Base-by-base conservation (phyloP, 2,797 vertebrate species). In the Heliangelus exortis region DNA sequence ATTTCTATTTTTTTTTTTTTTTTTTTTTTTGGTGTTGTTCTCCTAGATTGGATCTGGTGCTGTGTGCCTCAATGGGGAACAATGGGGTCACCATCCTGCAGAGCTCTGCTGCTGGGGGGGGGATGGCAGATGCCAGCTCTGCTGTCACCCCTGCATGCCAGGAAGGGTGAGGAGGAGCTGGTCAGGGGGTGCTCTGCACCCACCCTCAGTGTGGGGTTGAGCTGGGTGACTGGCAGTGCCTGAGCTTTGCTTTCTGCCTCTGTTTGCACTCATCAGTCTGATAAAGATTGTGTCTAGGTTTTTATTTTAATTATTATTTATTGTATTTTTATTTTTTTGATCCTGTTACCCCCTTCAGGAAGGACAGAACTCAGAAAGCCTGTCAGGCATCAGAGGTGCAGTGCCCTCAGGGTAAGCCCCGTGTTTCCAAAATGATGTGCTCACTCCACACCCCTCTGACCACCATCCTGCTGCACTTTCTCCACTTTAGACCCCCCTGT, bases 391-490 rank as follows among this genome's bases (percentile, higher is more conserved):
- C 26, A 18, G 9, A 2, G 7, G 2, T 10, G 11, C 57, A 39
- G 53, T 71, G 13, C 14, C 23, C 15, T 22, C 25, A 61, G 51
- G 43, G 6, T 28, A 90, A 89, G 9, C 2, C 31, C 48, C 9
- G 0, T 0, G 3, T 63, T 83, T 72, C 48, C 45, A 62, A 45
- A 63, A 25, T 0, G 1, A 2, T n/a, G 15, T 48, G 22, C 17
- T 20, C 1, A 1, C 29, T 43, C 39, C 5, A 2, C 68, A 18
- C 23, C 12, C 29, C 2, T 5, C 63, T 82, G 53, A 10, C 1
- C 3, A 28, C 17, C 47, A 4, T 47, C 73, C 59, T 55, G 23
- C 15, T 76, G 47, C 15, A 9, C 68, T 84, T 82, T 69, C 18
- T 45, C 54, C 1, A 0, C 20, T 74, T 74, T 48, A 26, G 23